phyloP scores from a whole-genome alignment of 2,797 vertebrate species.

The Ptychadena robeensis region DNA sequence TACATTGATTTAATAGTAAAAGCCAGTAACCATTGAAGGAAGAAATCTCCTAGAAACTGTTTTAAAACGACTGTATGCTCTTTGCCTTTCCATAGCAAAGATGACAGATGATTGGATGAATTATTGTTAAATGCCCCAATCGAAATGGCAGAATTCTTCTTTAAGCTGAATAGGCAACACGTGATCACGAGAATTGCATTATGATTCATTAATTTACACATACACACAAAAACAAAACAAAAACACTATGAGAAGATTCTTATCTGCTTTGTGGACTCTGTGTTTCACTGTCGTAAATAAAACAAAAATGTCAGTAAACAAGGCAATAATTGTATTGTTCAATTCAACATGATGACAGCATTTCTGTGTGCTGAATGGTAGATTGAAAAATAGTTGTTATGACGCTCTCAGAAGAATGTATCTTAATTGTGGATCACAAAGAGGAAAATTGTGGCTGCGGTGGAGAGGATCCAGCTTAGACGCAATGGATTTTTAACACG shows the following conservation, averaged over 20 bases:
- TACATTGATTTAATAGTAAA: slow-evolving; percentile 46
- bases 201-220: slow-evolving; percentile 67
- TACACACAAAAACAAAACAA: slow-evolving; percentile 6
- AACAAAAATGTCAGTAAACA: slow-evolving; percentile 64
- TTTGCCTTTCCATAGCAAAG: slow-evolving; percentile 65
- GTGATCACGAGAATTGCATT: slow-evolving; percentile 66
- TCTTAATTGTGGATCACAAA: slow-evolving; percentile 67
- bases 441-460: slow-evolving; percentile 64
- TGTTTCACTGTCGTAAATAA: slow-evolving; percentile 71
- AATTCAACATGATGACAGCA: slow-evolving; percentile 68
- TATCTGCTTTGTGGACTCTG: slow-evolving; percentile 68
- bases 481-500: slow-evolving; percentile 65
- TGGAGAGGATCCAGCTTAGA: slow-evolving; percentile 68
- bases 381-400: slow-evolving; percentile 66
- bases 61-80: slow-evolving; percentile 66
- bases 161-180: slow-evolving; percentile 62
- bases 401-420: slow-evolving; percentile 67
- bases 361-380: slow-evolving; percentile 62
- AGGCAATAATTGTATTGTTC: slow-evolving; percentile 68
- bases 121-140: slow-evolving; percentile 66
- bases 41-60: slow-evolving; percentile 64
- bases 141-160: slow-evolving; percentile 65
- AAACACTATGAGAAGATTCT: slow-evolving; percentile 61
- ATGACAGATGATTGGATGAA: slow-evolving; percentile 61
- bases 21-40: slow-evolving; percentile 67